Evolutionary conservation across 2,113 vertebrate genomes (phyloP), one percentile per base, ranked within the genome.

Genomic region (Etheostoma cragini): DNA sequence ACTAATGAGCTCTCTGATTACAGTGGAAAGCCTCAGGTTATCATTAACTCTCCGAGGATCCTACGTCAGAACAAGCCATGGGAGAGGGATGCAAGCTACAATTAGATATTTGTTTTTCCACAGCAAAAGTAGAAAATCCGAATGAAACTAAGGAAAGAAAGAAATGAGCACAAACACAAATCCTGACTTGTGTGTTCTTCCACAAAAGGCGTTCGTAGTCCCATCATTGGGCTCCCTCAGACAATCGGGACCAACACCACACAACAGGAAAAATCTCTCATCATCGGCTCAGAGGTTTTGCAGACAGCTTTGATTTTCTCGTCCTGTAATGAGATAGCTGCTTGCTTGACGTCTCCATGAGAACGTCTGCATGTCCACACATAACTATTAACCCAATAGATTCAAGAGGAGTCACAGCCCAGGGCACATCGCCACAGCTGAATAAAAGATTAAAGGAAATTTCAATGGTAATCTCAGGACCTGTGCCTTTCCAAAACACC

Each of bases 1-100:
- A 77, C 86, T 93, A 93, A 92, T 90, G 87, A 92, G 86, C 77
- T 50, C 62, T 86, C 67, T 91, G 91, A 92, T 93, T 86, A 78
- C 60, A 71, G 86, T 35, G 67, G 54, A 73, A 82, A 75, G 86
- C 87, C 85, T 80, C 66, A 15, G 80, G 85, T 74, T 73, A 83
- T 82, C 89, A 88, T 88, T 89, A 88, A 78, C 70, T 83, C 82
- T 81, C 74, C 4, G 38, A 84, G 73, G 84, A 90, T 91, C 84
- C 91, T 82, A 89, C 71, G 50, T 58, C 82, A 76, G 53, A 84
- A 91, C 69, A 71, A 80, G 67, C 56, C 69, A 76, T 42, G 30
- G 61, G 7, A 4, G 62, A 22, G 56, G 57, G 33, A 67, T 16
- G 69, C 42, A 58, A 64, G 42, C 38, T 57, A 17, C 63, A 35